Conservation (phyloP, 2,888 invertebrate species). For the Pachliopta kotzebuea region DNA sequence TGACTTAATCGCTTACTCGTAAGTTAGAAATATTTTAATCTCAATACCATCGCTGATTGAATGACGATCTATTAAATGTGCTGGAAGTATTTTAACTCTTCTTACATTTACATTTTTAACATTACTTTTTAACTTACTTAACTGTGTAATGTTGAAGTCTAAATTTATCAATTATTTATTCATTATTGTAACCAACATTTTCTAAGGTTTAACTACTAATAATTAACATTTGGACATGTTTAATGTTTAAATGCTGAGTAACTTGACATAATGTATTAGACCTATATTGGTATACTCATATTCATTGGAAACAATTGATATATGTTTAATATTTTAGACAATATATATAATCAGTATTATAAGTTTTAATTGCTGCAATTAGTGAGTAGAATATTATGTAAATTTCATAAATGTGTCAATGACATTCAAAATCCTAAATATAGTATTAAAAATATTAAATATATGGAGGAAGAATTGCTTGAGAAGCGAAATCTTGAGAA, state of each 20-base stretch:
- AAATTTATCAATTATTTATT: no score
- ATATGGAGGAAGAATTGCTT: background rate
- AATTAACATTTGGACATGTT: no score
- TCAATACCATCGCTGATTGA: background rate
- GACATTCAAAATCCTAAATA: background rate
- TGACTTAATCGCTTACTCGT: background rate
- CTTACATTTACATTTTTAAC: no score
- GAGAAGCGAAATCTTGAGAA: background rate
- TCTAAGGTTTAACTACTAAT: no score
- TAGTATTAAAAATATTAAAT: no score
- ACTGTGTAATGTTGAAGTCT: no score
- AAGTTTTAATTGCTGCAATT: background rate
- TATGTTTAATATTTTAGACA: background rate
- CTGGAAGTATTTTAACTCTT: no score
- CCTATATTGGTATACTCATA: background rate
- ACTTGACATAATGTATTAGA: no score
- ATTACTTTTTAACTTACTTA: no score
- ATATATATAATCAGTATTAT: background rate
- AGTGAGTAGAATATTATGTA: background rate
- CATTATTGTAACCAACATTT: no score
- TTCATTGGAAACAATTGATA: background rate
- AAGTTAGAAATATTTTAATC: background rate
- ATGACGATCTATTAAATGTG: no score
- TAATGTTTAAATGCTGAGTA: no score
- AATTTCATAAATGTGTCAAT: background rate